Percentiles rank a stretch among this genome's conserved stretches.
phyloP scores from a whole-genome alignment of 1,140 invertebrate species.

The Tachypleus tridentatus region DNA sequence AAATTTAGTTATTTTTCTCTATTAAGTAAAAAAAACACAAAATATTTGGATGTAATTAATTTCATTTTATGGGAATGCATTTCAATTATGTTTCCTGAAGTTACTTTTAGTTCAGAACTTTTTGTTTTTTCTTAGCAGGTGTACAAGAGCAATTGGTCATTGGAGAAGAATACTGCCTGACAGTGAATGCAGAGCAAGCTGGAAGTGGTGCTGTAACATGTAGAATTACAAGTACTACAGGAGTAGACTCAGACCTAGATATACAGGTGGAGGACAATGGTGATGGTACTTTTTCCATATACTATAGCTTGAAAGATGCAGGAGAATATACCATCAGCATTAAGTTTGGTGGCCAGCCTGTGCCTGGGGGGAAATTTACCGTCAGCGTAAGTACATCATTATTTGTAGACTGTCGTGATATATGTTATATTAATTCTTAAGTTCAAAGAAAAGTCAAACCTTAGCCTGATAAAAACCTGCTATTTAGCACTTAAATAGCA shows the following conservation, averaged over 20 bases:
- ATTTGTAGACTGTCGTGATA: too few species aligned
- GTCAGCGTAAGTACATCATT: constrained; percentile 51
- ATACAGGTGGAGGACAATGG: constrained; percentile 72
- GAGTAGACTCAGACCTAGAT: constrained; percentile 49
- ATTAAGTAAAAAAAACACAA: too few species aligned
- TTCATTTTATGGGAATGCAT: not conserved
- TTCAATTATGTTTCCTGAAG: not conserved
- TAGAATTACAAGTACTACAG: constrained; percentile 50
- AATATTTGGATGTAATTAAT: not conserved
- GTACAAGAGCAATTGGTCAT: constrained; percentile 51
- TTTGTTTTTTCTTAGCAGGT: constrained; percentile 38
- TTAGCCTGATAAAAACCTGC: too few species aligned
- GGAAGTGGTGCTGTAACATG: constrained; percentile 73
- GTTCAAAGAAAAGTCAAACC: too few species aligned
- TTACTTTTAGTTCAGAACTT: too few species aligned
- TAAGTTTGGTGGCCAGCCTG: constrained; percentile 74
- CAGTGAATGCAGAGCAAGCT: constrained; percentile 69
- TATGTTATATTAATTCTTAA: too few species aligned
- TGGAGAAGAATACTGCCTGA: constrained; percentile 66
- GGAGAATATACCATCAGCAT: constrained; percentile 74
- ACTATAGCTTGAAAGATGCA: constrained; percentile 63
- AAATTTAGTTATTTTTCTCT: too few species aligned
- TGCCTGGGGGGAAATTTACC: constrained; percentile 69
- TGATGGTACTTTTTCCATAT: constrained; percentile 70
- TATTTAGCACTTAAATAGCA: too few species aligned